Evolutionary conservation across 2,797 vertebrate genomes (phyloP), one percentile per base, ranked within the genome.

Genomic region (Aythya fuligula): DNA sequence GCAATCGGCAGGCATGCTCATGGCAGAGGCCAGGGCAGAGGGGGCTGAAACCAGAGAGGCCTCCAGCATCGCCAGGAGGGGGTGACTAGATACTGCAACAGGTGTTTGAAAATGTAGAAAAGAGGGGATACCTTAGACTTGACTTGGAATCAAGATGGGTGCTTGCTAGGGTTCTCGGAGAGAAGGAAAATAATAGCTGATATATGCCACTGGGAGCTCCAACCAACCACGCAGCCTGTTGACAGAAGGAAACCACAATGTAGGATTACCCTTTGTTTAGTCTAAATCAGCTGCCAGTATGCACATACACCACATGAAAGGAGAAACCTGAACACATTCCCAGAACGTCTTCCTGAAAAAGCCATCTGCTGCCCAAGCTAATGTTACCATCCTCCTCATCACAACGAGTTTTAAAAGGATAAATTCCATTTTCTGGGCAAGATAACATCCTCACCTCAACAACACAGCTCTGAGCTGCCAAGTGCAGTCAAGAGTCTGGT

Each of bases 261-360:
- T 9, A 76, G 84, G 87, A 92, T 87, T 79, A 84, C 77, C 24
- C 92, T 95, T 93, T 96, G 96, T 94, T 96, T 94, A 96, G 92
- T 92, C 89, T 94, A 47, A 92, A 73, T 87, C 91, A 92, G 81
- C 91, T 93, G 94, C 87, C 92, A 90, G 64, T 38, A 9, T 73
- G 74, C 64, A 79, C 84, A 92, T 16, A 66, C 24, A 81, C 77
- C 89, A 90, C 95, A 87, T 87, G 84, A 94, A 94, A 96, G 64
- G 75, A 16, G 28, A 96, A 95, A 92, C 84, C 89, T 95, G 95
- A 95, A 82, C 53, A 18, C 1, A 5, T 82, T 94, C 84, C 92
- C 87, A 82, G 84, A 92, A 85, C 0, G 17, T 76, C 92, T 82
- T 82, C 92, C 56, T 79, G 87, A 79, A 93, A 94, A 92, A 95